Evolutionary conservation across 2,797 vertebrate species (phyloP).

Genomic region (Parotocinclus haroldoi): DNA sequence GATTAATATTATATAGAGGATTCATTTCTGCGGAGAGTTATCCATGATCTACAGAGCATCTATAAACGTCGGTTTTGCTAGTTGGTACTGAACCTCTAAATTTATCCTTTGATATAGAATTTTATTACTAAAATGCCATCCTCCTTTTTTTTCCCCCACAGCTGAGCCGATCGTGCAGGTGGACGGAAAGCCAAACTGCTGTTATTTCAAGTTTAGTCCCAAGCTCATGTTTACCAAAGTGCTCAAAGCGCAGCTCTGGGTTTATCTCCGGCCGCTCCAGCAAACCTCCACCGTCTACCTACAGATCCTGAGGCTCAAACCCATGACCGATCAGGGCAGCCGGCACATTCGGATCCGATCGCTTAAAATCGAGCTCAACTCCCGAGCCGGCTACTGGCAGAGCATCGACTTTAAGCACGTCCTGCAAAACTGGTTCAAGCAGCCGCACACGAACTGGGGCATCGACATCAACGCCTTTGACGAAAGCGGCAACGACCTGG

Average conservation of each 20-base stretch:
- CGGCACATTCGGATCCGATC: slow-evolving; percentile 97
- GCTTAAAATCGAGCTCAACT: slow-evolving; percentile 95
- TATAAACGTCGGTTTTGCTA: too few species aligned
- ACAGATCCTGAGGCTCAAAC: slow-evolving; percentile 95
- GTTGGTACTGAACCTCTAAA: too few species aligned
- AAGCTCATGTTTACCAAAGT: slow-evolving; percentile 99
- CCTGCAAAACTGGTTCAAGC: slow-evolving; percentile 98
- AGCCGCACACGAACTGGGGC: slow-evolving; percentile 98
- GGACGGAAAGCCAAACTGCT: slow-evolving; percentile 94
- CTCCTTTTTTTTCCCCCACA: slow-evolving; percentile 52
- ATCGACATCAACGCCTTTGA: slow-evolving; percentile 98
- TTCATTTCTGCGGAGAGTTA: too few species aligned
- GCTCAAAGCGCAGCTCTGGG: slow-evolving; percentile 97
- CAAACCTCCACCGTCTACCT: slow-evolving; percentile 95
- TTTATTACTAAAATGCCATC: neutral
- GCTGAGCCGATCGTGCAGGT: slow-evolving; percentile 93
- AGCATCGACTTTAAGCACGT: slow-evolving; percentile 99
- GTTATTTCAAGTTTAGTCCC: slow-evolving; percentile 99
- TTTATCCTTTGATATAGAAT: too few species aligned
- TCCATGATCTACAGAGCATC: too few species aligned
- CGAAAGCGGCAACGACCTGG: slow-evolving; percentile 93
- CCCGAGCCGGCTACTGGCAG: slow-evolving; percentile 92
- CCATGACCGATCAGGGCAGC: slow-evolving; percentile 88
- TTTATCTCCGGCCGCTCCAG: slow-evolving; percentile 92
- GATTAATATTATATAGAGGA: too few species aligned